Base-by-base conservation (phyloP, 92 coral and sea anemone genomes). In the Zoanthus sansibaricus region DNA sequence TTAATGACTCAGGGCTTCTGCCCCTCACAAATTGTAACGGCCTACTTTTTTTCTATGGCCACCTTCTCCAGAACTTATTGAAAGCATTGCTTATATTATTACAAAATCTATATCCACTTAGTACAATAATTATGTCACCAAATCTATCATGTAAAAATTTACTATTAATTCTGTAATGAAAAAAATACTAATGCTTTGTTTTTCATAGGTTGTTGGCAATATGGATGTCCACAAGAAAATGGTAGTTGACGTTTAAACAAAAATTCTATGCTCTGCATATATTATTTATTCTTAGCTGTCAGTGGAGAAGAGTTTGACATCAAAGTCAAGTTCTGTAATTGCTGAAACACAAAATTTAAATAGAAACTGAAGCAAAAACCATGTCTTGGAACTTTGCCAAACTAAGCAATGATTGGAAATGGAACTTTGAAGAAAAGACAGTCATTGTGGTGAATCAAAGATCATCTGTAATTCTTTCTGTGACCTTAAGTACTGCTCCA, bases 181-280 rank as follows among this genome's bases (percentile, higher is more conserved):
- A 2, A 37, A 37, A 37, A 37, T 37, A 37, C 4, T 37, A 52
- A 46, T 68, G 13, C 64, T 80, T 49, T 8, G 74, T 91, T 47
- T 32, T 76, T 73, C 18, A 48, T 91, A 96, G 98, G 94, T 96
- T 92, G 98, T 96, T 82, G 98, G 98, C 77, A 96, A 94, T 92
- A 94, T 96, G 98, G 98, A 96, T 87, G 98, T 96, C 83, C 98
- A 96, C 90, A 96, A 96, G 88, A 96, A 96, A 89, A 96, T 96
- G 98, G 98, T 96, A 52, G 98, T 96, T 42, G 98, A 96, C 83
- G 98, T 96, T 86, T 96, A 83, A 77, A 89, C 80, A 83, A 62
- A 74, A 77, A 87, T 83, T 6, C 79, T 89, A 78, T 87, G 42
- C 66, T 71, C 88, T 54, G 55, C 42, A 37, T 88, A 87, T 90